A percentile compares a stretch with the other conserved stretches of the same genome.
phyloP scores from a whole-genome alignment of 2,113 vertebrate genomes.

The Amphiprion percula region DNA sequence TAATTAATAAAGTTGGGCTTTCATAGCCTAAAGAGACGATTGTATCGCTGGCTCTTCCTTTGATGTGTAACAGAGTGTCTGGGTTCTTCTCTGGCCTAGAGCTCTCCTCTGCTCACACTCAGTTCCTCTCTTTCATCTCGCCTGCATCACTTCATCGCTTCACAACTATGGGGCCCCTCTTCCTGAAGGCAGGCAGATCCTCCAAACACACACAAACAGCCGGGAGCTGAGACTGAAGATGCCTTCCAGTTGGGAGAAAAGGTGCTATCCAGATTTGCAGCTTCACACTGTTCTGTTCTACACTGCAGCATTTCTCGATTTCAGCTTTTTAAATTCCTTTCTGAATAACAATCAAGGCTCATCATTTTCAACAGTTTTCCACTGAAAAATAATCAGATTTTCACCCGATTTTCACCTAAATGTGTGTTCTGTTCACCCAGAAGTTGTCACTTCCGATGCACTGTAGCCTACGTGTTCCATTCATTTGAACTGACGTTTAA shows the following conservation, averaged over 20 bases:
- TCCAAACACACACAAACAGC: constrained; percentile 39
- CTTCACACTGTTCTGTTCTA: constrained; percentile 10
- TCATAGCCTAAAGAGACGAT: constrained; percentile 71
- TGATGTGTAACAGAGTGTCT: constrained; percentile 76
- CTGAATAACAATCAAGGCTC: background rate
- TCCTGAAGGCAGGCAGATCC: constrained; percentile 38
- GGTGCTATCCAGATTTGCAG: constrained; percentile 26
- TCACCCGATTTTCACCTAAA: background rate
- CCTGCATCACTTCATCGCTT: constrained; percentile 53
- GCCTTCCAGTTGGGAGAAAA: constrained; percentile 21
- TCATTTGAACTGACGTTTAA: too few species aligned
- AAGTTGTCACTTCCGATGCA: background rate
- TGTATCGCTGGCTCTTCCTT: constrained; percentile 71
- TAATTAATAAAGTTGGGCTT: constrained; percentile 76
- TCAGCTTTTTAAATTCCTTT: constrained; percentile 2
- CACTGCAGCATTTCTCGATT: background rate
- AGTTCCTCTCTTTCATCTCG: constrained; percentile 59
- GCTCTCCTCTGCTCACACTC: constrained; percentile 52
- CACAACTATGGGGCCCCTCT: constrained; percentile 19
- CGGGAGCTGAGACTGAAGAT: constrained; percentile 21
- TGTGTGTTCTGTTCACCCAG: background rate
- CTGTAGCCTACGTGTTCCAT: background rate
- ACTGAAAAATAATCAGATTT: too few species aligned
- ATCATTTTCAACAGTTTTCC: background rate
- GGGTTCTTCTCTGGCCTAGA: constrained; percentile 66